A percentile compares a stretch with the other conserved stretches of the same genome.
phyloP scores from a whole-genome alignment of 2,113 vertebrate species.

The Triplophysa dalaica region DNA sequence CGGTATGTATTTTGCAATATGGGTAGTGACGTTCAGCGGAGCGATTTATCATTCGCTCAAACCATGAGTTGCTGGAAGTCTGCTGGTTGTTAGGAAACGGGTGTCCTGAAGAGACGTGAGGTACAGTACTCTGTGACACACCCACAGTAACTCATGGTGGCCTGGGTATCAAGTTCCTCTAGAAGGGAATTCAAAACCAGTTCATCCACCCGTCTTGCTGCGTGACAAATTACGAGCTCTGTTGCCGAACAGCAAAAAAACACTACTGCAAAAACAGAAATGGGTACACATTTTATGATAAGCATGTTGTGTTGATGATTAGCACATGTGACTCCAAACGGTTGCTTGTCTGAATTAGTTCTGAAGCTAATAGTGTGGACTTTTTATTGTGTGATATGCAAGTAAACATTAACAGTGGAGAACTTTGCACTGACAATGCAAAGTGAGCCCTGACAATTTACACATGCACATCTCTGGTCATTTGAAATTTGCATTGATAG shows the following conservation, averaged over 20 bases:
- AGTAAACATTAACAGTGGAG: background rate
- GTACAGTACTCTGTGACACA: slow-evolving; percentile 57
- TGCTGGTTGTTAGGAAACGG: background rate
- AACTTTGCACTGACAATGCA: no score
- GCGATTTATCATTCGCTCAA: slow-evolving; percentile 26
- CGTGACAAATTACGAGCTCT: slow-evolving; percentile 56
- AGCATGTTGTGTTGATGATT: background rate
- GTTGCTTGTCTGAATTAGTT: no score
- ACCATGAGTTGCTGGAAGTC: slow-evolving; percentile 17
- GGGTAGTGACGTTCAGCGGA: slow-evolving; percentile 37
- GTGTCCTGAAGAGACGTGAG: slow-evolving; percentile 29
- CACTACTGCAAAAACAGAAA: slow-evolving; percentile 3
- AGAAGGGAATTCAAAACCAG: slow-evolving; percentile 37
- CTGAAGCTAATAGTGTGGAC: no score
- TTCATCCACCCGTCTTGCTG: slow-evolving; percentile 32
- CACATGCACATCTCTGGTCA: background rate
- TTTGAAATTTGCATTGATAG: slow-evolving; percentile 4
- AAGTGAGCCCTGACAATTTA: background rate
- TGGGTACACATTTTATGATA: slow-evolving; percentile 6
- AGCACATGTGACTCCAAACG: no score
- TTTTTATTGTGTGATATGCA: background rate
- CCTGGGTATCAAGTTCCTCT: slow-evolving; percentile 54
- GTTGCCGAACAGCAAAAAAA: background rate
- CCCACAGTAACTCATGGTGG: slow-evolving; percentile 39
- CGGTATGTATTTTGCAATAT: background rate